Percentiles rank a stretch among this genome's conserved stretches.
These are phyloP conservation scores for Sternotherus odoratus DNA, from an alignment of 2,797 vertebrate genomes.

Conservation along the genomic window DNA sequence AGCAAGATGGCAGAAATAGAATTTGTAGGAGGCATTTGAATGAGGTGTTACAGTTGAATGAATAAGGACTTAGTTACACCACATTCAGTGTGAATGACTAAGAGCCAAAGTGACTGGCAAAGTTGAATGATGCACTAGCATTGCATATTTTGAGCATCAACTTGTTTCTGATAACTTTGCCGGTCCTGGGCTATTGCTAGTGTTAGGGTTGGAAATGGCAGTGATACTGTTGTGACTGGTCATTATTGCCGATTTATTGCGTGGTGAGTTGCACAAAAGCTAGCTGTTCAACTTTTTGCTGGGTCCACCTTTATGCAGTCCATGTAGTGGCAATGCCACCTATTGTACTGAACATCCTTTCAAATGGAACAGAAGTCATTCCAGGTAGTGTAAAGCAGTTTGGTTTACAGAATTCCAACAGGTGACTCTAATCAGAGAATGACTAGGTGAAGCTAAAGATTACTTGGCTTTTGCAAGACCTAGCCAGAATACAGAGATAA, in stretches of 20 bases:
- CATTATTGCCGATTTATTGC: neutral
- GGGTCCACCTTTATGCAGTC: accelerated
- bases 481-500: neutral
- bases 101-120: too few relatives aligned
- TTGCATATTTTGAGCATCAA: neutral
- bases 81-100: neutral
- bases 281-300: neutral
- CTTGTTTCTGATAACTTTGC: neutral
- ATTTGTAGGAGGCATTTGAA: neutral
- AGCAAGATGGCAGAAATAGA: neutral
- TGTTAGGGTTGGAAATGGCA: neutral
- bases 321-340: accelerated
- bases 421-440: neutral
- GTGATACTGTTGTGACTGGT: neutral
- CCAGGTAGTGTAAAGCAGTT: neutral
- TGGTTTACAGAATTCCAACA: neutral
- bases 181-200: neutral
- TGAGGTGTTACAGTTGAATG: neutral
- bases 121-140: neutral
- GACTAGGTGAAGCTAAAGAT: neutral
- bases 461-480: neutral
- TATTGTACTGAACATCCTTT: neutral
- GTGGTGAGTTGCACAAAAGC: neutral
- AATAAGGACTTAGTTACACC: neutral
- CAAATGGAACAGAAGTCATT: neutral